Evolutionary conservation across 2,797 vertebrate genomes (phyloP).

Genomic region (Chromobotia macracanthus): DNA sequence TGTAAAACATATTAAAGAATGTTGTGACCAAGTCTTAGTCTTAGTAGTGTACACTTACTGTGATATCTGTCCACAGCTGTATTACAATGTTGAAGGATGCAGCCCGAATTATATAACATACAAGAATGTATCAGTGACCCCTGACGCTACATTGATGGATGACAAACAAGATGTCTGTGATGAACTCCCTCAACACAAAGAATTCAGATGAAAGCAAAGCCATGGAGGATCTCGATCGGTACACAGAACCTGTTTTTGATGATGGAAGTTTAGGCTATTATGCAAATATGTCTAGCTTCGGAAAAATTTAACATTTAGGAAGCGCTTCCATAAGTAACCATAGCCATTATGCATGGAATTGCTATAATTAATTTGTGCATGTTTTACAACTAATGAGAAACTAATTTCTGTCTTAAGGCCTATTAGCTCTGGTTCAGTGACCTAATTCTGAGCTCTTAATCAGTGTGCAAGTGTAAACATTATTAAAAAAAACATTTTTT

Average conservation of each 20-base stretch:
- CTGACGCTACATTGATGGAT: conserved; percentile 56
- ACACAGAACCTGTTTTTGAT: neutral
- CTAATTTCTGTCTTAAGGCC: neutral
- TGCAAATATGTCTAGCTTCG: neutral
- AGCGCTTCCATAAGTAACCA: neutral
- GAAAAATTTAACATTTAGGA: neutral
- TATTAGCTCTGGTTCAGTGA: neutral
- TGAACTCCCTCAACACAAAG: conserved; percentile 7
- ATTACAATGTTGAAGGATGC: conserved; percentile 65
- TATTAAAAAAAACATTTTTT: too few relatives aligned
- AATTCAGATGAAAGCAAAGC: neutral
- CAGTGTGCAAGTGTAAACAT: neutral
- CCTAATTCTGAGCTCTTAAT: neutral
- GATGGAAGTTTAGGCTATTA: neutral
- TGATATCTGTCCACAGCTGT: conserved; percentile 67
- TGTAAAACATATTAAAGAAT: neutral
- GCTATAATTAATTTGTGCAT: neutral
- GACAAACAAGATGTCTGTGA: conserved; percentile 37
- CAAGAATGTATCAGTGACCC: conserved; percentile 59
- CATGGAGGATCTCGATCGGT: conserved; percentile 47
- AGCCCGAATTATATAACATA: conserved; percentile 53
- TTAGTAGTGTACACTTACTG: neutral
- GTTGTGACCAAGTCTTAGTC: too few relatives aligned
- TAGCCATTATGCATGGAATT: neutral
- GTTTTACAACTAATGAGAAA: neutral